Evolutionary conservation across 2,113 vertebrate species (phyloP).

Genomic region (Larimichthys polyactis): DNA sequence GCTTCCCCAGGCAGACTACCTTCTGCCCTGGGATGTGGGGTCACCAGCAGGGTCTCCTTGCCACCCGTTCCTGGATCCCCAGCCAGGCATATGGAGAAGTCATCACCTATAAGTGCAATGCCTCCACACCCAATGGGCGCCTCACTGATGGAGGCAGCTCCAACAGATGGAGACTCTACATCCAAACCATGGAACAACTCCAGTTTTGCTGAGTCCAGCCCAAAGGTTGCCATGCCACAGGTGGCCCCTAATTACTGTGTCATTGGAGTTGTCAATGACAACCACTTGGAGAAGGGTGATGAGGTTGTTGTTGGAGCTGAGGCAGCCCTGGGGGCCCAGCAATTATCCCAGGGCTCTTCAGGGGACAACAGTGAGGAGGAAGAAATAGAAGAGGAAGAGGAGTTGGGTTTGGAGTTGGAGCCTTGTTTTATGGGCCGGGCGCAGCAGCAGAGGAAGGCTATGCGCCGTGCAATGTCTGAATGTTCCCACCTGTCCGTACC

Average conservation of each 20-base stretch:
- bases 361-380: slow-evolving; percentile 76
- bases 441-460: slow-evolving; percentile 90
- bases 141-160: slow-evolving; percentile 41
- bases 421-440: slow-evolving; percentile 82
- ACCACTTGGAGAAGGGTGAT: slow-evolving; percentile 54
- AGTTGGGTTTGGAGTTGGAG: slow-evolving; percentile 63
- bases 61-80: slow-evolving; percentile 79
- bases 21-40: slow-evolving; percentile 71
- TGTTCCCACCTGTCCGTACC: slow-evolving; percentile 94
- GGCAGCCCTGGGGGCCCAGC: slow-evolving; percentile 24
- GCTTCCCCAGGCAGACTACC: slow-evolving; percentile 76
- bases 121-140: slow-evolving; percentile 68
- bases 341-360: slow-evolving; percentile 64
- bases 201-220: slow-evolving; percentile 72
- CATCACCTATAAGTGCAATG: slow-evolving; percentile 43
- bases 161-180: slow-evolving; percentile 24
- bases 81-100: slow-evolving; percentile 41
- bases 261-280: slow-evolving; percentile 75
- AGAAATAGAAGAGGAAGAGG: slow-evolving; percentile 71
- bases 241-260: slow-evolving; percentile 79
- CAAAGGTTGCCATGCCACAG: slow-evolving; percentile 75
- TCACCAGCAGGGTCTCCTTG: slow-evolving; percentile 74
- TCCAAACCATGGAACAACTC: slow-evolving; percentile 83
- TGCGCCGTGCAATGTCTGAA: slow-evolving; percentile 95
- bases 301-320: slow-evolving; percentile 2